Base-by-base conservation (phyloP, 1,140 invertebrate genomes). In the Drosophila carrolli region DNA sequence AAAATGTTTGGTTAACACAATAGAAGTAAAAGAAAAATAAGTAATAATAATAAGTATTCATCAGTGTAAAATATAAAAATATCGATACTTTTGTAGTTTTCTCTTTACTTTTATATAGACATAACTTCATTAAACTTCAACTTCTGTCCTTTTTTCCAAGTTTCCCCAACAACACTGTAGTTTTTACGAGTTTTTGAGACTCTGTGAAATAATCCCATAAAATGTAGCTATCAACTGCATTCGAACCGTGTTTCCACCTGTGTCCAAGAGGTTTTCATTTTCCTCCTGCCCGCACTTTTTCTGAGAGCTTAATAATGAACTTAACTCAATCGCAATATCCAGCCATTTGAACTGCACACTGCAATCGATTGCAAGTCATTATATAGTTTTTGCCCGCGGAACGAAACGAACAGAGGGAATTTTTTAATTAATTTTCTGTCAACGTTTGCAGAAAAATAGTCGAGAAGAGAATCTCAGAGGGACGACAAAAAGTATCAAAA, bases 361-460 rank as follows among this genome's bases (percentile, higher is more conserved):
- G 72, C 72, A 71, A 51, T 72, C 54, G 46, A 72, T 71, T 32
- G 70, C 56, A 51, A 54, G 50, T 57, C 57, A 59, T 72, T 78
- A 71, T 51, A 23, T 80, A 76, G 67, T 75, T 75, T 65, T 58
- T 65, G 37, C 55, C 76, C 38, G 37, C n/a, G 43, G n/a, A 35
- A 43, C 35, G 38, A 46, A 57, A 57, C 54, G 44, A 66, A 63
- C 59, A 51, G 35, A 56, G 55, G 43, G 44, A 77, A 77, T 81
- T 83, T 86, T 86, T 88, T 78, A 86, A 86, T 86, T 86, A 86
- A 86, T 86, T 86, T 86, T 86, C 83, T 86, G 83, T 86, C 83
- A 83, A 79, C 83, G 83, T 70, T 88, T 16, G 83, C 83, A 61
- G 70, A 84, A 85, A 86, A 68, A 48, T 40, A n/a, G 27, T 70